Evolutionary conservation across 2,113 vertebrate genomes (phyloP), one percentile per base, ranked within the genome.

Genomic region (Orientallactaga bullata): DNA sequence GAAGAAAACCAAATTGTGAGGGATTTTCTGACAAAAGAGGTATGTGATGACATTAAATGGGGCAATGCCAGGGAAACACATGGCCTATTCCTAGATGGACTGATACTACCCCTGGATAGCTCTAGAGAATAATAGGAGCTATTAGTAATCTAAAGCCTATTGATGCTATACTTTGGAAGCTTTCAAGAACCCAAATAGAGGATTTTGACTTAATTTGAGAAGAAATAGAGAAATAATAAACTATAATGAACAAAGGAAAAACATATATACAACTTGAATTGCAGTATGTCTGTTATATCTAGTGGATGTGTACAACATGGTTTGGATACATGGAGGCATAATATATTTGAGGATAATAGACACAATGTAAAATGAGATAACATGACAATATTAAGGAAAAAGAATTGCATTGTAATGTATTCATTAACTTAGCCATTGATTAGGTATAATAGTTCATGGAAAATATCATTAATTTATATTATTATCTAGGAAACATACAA

Each of bases 31-130:
- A 32, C 35, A 63, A 72, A 42, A 63, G 28, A 30, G 26, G 2
- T 87, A 37, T 47, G 7, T 63, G 7, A 24, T 1, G 39, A 7
- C 23, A 35, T 13, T n/a, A 35, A 32, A 83, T 77, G 11, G 68
- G 9, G 26, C 1, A 8, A 60, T 30, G 15, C 12, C 32, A 74
- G 12, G 16, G 8, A 88, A 55, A 20, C 0, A 7, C 4, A 24
- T 79, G 32, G 3, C 42, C 1, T 2, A 5, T 1, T 0, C 8
- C 8, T 15, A 32, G 7, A 21, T 23, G 39, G 26, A 42, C 39
- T 47, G 28, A 47, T 1, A 3, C 2, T 42, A 3, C n/a, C 21
- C 30, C 10, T 79, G 58, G 15, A 42, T 13, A 88, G 66, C 16
- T 63, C 16, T 61, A 60, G 12, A 47, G 17, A n/a, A 24, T 20